Evolutionary conservation across 2,888 invertebrate genomes (phyloP), one percentile per base, ranked within the genome.

Genomic region (Eupithecia pulchellata): DNA sequence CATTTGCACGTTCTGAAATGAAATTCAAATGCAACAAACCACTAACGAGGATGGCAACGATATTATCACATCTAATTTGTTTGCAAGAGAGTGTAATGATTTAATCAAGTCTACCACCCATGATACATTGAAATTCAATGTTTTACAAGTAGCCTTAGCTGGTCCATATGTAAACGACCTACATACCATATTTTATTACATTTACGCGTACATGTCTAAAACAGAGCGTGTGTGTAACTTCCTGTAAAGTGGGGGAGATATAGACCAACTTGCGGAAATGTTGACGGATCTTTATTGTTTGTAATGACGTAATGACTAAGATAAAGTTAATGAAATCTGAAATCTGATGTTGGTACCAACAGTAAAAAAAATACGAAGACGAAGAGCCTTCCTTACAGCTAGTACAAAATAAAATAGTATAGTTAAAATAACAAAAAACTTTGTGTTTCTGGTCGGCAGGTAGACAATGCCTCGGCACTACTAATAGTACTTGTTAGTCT

Each of bases 241-340:
- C 81, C 79, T 83, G 78, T 78, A 75, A 75, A 77, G 81, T 79
- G 76, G 79, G 80, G 78, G 80, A 82, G 29, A 78, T 77, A 78
- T 79, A 71, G 74, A 78, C 77, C 30, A 20, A 72, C 76, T 72
- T 78, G 70, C 75, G 77, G 76, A 81, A 83, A 71, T 74, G 76
- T 77, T 81, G 79, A 79, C 76, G 78, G 81, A 79, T 82, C 79
- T 75, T 1, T 5, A 20, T 20, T 47, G 8, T 20, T n/a, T 47
- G n/a, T 20, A 20, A 20, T 20, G 9, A 47, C 20, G 9, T 47
- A 20, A 2, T n/a, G n/a, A n/a, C n/a, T n/a, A n/a, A n/a, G n/a
- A n/a, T n/a, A n/a, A n/a, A n/a, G n/a, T n/a, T n/a, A n/a, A n/a
- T n/a, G n/a, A n/a, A n/a, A n/a, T n/a, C n/a, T n/a, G n/a, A n/a